Base-by-base conservation (phyloP, 2,797 vertebrate species). In the Diplodus puntazzo region DNA sequence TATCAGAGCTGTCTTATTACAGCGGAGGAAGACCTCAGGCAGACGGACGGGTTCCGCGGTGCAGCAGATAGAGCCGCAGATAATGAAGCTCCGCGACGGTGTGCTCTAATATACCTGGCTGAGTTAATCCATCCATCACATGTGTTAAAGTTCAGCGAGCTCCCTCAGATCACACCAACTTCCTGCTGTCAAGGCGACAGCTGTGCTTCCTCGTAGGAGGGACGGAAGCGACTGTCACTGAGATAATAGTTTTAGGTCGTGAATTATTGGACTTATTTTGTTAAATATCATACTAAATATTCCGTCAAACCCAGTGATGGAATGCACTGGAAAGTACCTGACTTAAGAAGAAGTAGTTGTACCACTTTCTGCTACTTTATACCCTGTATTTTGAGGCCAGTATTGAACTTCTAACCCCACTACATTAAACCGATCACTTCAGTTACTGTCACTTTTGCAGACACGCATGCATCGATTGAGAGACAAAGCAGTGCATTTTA, bases 1-100 rank as follows among this genome's bases (percentile, higher is more conserved):
- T 89, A 93, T 92, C 92, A 79, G 87, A 80, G 83, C 86, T 87
- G 89, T 89, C 90, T 94, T 93, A 91, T 93, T 93, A 93, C 87
- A 89, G 87, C 81, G 18, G 83, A 85, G 84, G 81, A 88, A 86
- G 87, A 91, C 88, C 89, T 66, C 52, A 62, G 81, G 85, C 89
- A 87, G 86, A 85, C 83, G 73, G 87, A 84, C 77, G 50, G 73
- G 80, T 85, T 79, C 75, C 77, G 80, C 54, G 4, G 75, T 65
- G 80, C 5, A 2, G 55, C 69, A 88, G 85, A 92, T 90, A 85
- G 75, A 73, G 69, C 48, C 27, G 20, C 48, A 87, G 90, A 93
- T 90, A 92, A 91, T 86, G 81, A 87, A 89, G 86, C 77, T 87
- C 70, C 7, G 55, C 73, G 52, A 81, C 69, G 8, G 59, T 79